Percentiles rank a stretch among this genome's conserved stretches.
phyloP scores from a whole-genome alignment of 53 echinoderm and acorn worm genomes.

The Glandiceps talaboti region DNA sequence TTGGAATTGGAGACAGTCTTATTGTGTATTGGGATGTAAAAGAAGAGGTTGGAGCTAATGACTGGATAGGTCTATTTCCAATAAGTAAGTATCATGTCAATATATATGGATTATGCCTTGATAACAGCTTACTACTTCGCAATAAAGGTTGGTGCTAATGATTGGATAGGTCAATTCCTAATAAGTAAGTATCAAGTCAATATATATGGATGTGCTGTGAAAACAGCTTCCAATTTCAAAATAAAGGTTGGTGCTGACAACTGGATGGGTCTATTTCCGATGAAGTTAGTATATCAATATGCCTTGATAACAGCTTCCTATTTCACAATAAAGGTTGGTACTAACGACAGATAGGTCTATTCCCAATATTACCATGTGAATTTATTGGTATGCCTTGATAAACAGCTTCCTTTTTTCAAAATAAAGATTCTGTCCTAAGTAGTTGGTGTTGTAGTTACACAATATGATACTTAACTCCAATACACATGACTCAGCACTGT shows the following conservation, averaged over 20 bases:
- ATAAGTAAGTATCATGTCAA: conserved; percentile 48
- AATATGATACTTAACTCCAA: too few relatives aligned
- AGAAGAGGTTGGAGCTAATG: conserved; percentile 58
- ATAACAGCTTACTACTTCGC: too few relatives aligned
- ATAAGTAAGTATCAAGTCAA: conserved; percentile 60
- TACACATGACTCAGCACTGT: too few relatives aligned
- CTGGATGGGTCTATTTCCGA: conserved; percentile 86
- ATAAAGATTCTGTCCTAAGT: too few relatives aligned
- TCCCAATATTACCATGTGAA: conserved; percentile 36
- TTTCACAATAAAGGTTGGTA: too few relatives aligned
- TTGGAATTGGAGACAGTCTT: conserved; percentile 52
- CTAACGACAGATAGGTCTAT: conserved; percentile 87
- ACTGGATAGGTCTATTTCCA: conserved; percentile 89
- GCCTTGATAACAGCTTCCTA: too few relatives aligned
- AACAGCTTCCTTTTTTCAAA: too few relatives aligned
- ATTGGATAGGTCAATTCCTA: conserved; percentile 88
- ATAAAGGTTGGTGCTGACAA: conserved; percentile 58
- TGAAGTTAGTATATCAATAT: conserved; percentile 29
- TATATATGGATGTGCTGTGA: too few relatives aligned
- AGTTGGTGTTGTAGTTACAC: too few relatives aligned
- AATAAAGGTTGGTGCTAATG: conserved; percentile 48
- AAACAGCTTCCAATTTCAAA: too few relatives aligned
- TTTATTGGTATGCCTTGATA: too few relatives aligned
- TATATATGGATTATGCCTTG: too few relatives aligned
- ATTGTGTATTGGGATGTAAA: conserved; percentile 83